Evolutionary conservation across 2,888 invertebrate genomes (phyloP).

Genomic region (Phoenoteleia sp.): DNA sequence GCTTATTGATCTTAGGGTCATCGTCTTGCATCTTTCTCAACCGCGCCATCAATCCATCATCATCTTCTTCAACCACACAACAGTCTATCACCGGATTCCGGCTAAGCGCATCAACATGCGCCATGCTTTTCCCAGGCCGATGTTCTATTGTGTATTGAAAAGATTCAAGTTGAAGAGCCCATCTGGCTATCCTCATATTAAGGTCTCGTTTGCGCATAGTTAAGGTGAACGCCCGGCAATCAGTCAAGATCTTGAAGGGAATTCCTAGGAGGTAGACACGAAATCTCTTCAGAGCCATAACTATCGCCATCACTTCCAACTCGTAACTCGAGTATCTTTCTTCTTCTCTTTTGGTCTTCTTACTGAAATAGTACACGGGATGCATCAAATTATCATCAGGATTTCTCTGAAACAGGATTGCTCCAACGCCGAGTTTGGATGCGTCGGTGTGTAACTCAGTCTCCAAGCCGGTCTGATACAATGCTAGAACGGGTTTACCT

Average conservation of each 20-base stretch:
- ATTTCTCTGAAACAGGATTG: conserved; percentile 44
- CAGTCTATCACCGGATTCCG: neutral
- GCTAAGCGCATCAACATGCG: conserved; percentile 55
- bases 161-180: conserved; percentile 38
- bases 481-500: neutral
- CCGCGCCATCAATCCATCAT: neutral
- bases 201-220: conserved; percentile 60
- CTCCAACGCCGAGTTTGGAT: conserved; percentile 53
- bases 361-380: conserved; percentile 72
- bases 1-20: neutral
- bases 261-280: conserved; percentile 33
- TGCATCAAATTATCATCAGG: conserved; percentile 55
- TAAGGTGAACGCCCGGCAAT: conserved; percentile 15
- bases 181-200: conserved; percentile 31
- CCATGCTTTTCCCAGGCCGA: neutral
- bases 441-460: conserved; percentile 65
- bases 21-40: conserved; percentile 25
- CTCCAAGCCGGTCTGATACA: conserved; percentile 16
- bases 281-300: conserved; percentile 67
- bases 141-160: conserved; percentile 17
- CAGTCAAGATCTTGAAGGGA: conserved; percentile 46
- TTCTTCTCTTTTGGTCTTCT: conserved; percentile 72
- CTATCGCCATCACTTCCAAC: conserved; percentile 72
- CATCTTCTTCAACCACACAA: neutral
- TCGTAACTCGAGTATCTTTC: conserved; percentile 64